Percentiles rank a stretch among this genome's conserved stretches.
Conservation (phyloP, 2,797 vertebrate species). For the Lateolabrax maculatus region DNA sequence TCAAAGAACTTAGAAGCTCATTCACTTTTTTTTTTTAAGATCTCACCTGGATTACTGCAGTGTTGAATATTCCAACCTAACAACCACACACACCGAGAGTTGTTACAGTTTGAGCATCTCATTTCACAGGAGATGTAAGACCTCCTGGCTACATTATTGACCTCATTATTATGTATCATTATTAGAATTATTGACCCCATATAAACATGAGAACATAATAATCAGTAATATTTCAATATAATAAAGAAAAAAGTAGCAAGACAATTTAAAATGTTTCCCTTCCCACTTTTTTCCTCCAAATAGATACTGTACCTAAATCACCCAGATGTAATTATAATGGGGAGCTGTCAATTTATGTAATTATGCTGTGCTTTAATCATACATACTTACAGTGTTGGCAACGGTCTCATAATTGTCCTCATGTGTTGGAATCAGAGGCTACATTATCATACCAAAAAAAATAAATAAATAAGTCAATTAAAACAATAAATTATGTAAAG, state of each 20-base stretch:
- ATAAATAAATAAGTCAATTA: constrained; percentile 19
- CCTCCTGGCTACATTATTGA: background rate
- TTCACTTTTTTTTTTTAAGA: background rate
- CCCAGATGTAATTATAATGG: background rate
- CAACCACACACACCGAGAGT: background rate
- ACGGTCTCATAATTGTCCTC: background rate
- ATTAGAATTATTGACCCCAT: too few species aligned
- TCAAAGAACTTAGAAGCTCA: background rate
- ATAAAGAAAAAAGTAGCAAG: background rate
- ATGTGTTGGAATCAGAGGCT: constrained; percentile 3
- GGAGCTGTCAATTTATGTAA: background rate
- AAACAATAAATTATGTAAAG: constrained; percentile 3
- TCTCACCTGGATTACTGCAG: background rate
- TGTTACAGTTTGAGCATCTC: background rate
- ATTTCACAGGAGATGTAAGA: background rate
- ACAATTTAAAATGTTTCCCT: background rate
- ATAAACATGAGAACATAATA: background rate
- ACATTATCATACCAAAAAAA: background rate
- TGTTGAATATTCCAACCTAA: background rate
- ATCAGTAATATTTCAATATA: background rate
- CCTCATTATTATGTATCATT: too few species aligned
- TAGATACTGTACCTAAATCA: background rate
- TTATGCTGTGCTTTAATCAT: constrained; percentile 10
- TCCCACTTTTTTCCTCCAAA: background rate
- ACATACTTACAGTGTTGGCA: background rate